Percentiles rank a stretch among this genome's conserved stretches.
phyloP scores from a whole-genome alignment of 2,888 invertebrate species.

The Dexiosoma caninum region DNA sequence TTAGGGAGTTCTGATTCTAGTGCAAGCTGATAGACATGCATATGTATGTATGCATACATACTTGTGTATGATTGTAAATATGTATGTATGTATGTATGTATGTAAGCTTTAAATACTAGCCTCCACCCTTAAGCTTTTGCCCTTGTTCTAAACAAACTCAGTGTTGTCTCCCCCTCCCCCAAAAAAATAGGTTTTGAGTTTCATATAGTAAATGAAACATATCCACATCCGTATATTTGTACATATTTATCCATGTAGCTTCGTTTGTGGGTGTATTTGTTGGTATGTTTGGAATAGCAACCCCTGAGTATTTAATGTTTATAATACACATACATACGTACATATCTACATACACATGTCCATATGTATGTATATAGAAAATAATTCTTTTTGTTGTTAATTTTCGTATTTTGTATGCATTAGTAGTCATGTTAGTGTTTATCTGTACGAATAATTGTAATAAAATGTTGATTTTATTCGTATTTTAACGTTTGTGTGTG shows the following conservation, averaged over 20 bases:
- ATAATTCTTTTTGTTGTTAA: slow-evolving; percentile 40
- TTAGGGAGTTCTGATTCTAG: slow-evolving; percentile 37
- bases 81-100: background rate
- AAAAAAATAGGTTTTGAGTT: background rate
- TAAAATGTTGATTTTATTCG: slow-evolving; percentile 46
- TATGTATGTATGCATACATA: background rate
- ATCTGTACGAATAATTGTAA: slow-evolving; percentile 3
- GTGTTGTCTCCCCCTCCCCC: background rate
- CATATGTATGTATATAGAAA: slow-evolving; percentile 3
- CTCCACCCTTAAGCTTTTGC: slow-evolving; percentile 35
- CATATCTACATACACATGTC: background rate
- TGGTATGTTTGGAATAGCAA: slow-evolving; percentile 33
- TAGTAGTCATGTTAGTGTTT: background rate
- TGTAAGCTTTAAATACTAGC: slow-evolving; percentile 21
- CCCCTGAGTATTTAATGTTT: slow-evolving; percentile 44
- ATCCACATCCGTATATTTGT: background rate
- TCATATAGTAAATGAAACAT: background rate
- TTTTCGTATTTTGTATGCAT: slow-evolving; percentile 48
- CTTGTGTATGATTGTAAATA: background rate
- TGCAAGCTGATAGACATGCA: background rate
- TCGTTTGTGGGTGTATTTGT: background rate
- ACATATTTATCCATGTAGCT: no score
- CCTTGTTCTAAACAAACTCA: slow-evolving; percentile 18
- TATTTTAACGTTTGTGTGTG: slow-evolving; percentile 40
- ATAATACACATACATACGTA: no score